Evolutionary conservation across 2,888 invertebrate genomes (phyloP).

Genomic region (Hoplodrina blanda): DNA sequence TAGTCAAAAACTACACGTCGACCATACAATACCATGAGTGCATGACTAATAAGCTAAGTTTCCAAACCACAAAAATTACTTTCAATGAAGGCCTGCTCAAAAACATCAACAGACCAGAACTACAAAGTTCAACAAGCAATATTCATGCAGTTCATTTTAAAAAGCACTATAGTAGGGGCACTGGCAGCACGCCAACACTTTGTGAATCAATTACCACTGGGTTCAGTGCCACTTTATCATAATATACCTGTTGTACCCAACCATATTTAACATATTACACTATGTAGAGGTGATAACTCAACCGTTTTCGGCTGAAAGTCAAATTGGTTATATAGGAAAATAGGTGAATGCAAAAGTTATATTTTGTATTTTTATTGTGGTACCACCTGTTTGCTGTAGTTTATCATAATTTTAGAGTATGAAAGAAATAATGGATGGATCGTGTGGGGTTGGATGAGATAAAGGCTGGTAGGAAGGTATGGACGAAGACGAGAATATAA

Average conservation of each 20-base stretch:
- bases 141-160: constrained; percentile 23
- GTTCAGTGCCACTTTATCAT: constrained; percentile 79
- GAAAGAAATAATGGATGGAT: no score
- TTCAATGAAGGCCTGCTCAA: no score
- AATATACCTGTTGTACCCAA: constrained; percentile 69
- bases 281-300: constrained; percentile 23
- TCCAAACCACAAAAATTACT: not conserved
- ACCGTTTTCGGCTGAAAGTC: constrained; percentile 7
- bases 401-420: not conserved
- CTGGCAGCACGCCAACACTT: constrained; percentile 72
- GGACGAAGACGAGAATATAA: no score
- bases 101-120: not conserved
- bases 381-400: not conserved
- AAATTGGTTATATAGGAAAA: constrained; percentile 14
- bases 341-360: not conserved
- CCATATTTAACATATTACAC: constrained; percentile 21
- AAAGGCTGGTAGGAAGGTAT: no score
- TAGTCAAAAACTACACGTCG: not conserved
- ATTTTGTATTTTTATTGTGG: not conserved
- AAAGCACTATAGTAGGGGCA: constrained; percentile 45
- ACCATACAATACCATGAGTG: no score
- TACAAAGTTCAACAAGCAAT: constrained; percentile 14
- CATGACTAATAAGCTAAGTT: no score
- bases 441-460: no score
- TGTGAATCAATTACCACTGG: constrained; percentile 69